These are phyloP conservation scores for Molanna angustata DNA, from an alignment of 2,888 invertebrate species.

Conservation along the genomic window DNA sequence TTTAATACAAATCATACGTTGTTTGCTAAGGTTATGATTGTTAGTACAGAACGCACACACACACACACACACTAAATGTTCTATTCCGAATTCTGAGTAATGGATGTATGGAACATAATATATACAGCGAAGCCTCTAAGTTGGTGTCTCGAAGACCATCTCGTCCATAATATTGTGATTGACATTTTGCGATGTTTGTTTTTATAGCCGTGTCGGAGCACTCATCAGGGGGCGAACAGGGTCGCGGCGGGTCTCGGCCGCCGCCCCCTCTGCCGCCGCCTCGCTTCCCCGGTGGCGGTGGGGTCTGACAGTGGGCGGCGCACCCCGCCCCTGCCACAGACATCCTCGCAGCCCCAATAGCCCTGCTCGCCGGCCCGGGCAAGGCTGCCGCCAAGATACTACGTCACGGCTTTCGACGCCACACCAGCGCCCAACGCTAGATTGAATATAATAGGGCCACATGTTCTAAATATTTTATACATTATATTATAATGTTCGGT, in stretches of 20 bases:
- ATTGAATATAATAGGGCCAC: constrained; percentile 44
- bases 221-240: constrained; percentile 75
- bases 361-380: constrained; percentile 52
- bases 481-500: background rate
- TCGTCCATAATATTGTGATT: too few species aligned
- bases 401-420: constrained; percentile 63
- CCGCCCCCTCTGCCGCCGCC: constrained; percentile 81
- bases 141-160: too few species aligned
- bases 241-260: constrained; percentile 66
- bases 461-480: constrained; percentile 28
- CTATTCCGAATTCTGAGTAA: too few species aligned
- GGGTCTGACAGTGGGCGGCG: constrained; percentile 76
- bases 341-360: constrained; percentile 52
- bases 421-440: constrained; percentile 47
- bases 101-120: too few species aligned
- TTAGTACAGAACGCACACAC: too few species aligned
- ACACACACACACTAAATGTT: too few species aligned
- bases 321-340: constrained; percentile 47
- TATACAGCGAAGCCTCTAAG: too few species aligned
- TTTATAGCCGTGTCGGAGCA: constrained; percentile 86
- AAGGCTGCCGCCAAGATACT: constrained; percentile 69
- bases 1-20: too few species aligned
- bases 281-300: constrained; percentile 72
- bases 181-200: too few species aligned
- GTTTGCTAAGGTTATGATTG: too few species aligned